Evolutionary conservation across 2,797 vertebrate species (phyloP), one percentile per base, ranked within the genome.

Genomic region (Bradypodion pumilum): DNA sequence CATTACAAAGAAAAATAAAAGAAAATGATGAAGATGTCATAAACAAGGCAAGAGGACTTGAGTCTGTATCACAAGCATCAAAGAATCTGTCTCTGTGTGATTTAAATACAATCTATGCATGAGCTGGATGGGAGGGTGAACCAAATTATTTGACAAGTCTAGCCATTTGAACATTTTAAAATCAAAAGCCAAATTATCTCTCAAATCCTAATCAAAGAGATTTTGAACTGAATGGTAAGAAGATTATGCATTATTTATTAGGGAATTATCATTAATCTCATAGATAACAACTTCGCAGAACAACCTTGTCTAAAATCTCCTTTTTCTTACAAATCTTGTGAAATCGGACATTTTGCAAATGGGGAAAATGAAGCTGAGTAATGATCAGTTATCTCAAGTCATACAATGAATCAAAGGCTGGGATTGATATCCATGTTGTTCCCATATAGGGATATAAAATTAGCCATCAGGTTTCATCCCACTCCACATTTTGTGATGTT

Each of bases 121-220:
- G 62, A 25, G 46, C n/a, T 19, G 66, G 69, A 76, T 12, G 84
- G 37, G 72, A 10, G 6, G 52, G 91, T 7, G 60, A 83, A 86
- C 80, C 73, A 42, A 74, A 65, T 62, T 69, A 80, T 89, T 75
- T 81, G 77, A 86, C 87, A 80, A 82, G 46, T 85, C 13, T 40
- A 85, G 66, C 83, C 80, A 84, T 89, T 89, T 88, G 82, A 87
- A 92, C 63, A 72, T 25, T 5, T 81, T 35, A 69, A 86, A 93
- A 84, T 73, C 84, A 81, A 88, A 52, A 70, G 27, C 29, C 0
- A 6, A 80, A 76, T 35, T 75, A 74, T 81, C 32, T 69, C 84
- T 40, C 74, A 63, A 37, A 86, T 60, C 60, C 42, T 68, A 88
- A 89, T 85, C 87, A 91, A 89, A 85, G 89, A 44, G 12, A 0